Conservation (phyloP, 1,140 invertebrate genomes). For the Pantala flavescens region DNA sequence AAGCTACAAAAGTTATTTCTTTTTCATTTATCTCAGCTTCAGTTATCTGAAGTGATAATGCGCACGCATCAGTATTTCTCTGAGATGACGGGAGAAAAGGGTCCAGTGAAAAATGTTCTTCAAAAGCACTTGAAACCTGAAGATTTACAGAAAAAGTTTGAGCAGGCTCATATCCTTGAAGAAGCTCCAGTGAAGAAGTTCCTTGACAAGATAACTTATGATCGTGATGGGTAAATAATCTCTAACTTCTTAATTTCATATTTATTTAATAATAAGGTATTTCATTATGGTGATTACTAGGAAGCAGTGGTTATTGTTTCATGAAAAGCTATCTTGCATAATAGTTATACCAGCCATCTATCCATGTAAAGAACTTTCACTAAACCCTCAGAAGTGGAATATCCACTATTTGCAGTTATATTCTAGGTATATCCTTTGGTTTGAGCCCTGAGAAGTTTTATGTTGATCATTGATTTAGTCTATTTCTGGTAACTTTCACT, state of each 20-base stretch:
- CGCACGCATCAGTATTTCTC: constrained; percentile 85
- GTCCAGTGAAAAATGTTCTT: constrained; percentile 64
- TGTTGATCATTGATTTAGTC: too few species aligned
- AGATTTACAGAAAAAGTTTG: constrained; percentile 78
- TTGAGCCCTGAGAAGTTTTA: too few species aligned
- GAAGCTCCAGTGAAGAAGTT: constrained; percentile 75
- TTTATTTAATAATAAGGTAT: constrained; percentile 17
- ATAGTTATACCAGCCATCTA: too few species aligned
- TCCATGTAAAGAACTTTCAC: too few species aligned
- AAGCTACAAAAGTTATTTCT: background rate
- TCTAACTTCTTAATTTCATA: background rate
- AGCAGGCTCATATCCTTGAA: constrained; percentile 58
- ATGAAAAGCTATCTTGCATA: too few species aligned
- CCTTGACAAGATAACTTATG: constrained; percentile 80
- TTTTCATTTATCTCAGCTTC: constrained; percentile 55
- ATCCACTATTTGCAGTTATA: too few species aligned
- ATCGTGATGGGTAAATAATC: constrained; percentile 68
- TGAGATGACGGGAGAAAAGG: constrained; percentile 57
- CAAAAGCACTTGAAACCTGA: constrained; percentile 74
- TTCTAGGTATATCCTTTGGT: too few species aligned
- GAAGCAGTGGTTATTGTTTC: too few species aligned
- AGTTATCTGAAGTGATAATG: constrained; percentile 95
- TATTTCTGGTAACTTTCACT: too few species aligned
- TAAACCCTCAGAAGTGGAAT: too few species aligned
- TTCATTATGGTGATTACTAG: constrained; percentile 12